These are phyloP conservation scores for Bruchidius siliquastri DNA, from an alignment of 2,888 invertebrate species.

Conservation along the genomic window DNA sequence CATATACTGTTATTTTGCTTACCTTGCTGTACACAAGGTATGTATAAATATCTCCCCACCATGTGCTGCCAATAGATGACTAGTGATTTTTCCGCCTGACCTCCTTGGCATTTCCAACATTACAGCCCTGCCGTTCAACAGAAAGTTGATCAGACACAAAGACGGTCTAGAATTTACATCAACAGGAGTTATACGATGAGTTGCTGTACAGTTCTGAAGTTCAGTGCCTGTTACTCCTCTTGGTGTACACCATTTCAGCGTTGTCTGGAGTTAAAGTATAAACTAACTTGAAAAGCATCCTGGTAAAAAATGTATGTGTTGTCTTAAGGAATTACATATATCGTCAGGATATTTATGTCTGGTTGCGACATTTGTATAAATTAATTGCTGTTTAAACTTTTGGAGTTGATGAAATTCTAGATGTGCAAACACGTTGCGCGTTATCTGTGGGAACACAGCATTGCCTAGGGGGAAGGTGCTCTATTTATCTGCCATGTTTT, in stretches of 20 bases:
- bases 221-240: slow-evolving; percentile 77
- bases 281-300: slow-evolving; percentile 1
- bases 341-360: too few relatives aligned
- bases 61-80: slow-evolving; percentile 89
- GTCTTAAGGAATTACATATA: too few relatives aligned
- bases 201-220: slow-evolving; percentile 76
- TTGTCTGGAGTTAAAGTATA: slow-evolving; percentile 52
- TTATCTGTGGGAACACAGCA: too few relatives aligned
- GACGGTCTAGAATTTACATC: slow-evolving; percentile 96
- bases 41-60: slow-evolving; percentile 96
- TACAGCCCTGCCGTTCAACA: slow-evolving; percentile 90
- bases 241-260: slow-evolving; percentile 96
- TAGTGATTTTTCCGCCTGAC: slow-evolving; percentile 80
- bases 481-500: too few relatives aligned
- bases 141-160: slow-evolving; percentile 93
- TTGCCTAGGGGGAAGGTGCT: too few relatives aligned
- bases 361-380: too few relatives aligned
- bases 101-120: slow-evolving; percentile 87
- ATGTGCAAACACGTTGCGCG: too few relatives aligned
- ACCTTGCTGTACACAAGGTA: slow-evolving; percentile 71
- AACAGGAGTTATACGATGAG: slow-evolving; percentile 89
- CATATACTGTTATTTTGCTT: slow-evolving; percentile 8
- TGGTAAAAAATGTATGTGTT: too few relatives aligned
- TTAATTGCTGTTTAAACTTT: too few relatives aligned
- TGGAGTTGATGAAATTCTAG: too few relatives aligned